Evolutionary conservation across 2,888 invertebrate genomes (phyloP), one percentile per base, ranked within the genome.

Genomic region (Caenorhabditis panamensis): DNA sequence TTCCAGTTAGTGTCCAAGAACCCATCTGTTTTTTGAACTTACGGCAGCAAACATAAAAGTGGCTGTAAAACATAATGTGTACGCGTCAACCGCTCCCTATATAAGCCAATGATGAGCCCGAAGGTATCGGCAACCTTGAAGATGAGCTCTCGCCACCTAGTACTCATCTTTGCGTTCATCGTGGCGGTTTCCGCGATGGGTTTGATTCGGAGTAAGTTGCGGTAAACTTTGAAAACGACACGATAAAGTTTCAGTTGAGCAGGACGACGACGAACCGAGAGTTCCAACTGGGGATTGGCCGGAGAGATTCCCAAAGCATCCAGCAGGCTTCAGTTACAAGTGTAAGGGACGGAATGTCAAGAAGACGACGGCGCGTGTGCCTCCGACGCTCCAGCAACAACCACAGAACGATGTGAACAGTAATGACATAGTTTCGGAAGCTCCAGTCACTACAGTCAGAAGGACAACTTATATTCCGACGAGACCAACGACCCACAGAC

Each of bases 1-100:
- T n/a, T n/a, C n/a, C n/a, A n/a, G n/a, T n/a, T n/a, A 13, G 49
- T 6, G 16, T 22, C 8, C 22, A 6, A 49, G 49, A 49, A 49
- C 20, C 49, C 49, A 20, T 5, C 13, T n/a, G 26, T 41, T 67
- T 66, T 66, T 47, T 28, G 49, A 22, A 67, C 31, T 22, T 41
- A 47, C 53, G 41, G 61, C 31, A 41, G 56, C 44, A 53, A 54
- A 16, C 75, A 61, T 66, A 67, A 75, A 67, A 41, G 47, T 22
- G 67, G 58, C 49, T 47, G 64, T 72, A 72, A 72, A 72, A 72
- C 0, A 64, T 72, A 49, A 64, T 72, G 72, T 72, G 49, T 56
- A 56, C 37, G 49, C 49, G 64, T 64, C 31, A 49, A 72, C 47
- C 36, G 22, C 47, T 20, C 6, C n/a, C 56, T 72, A 72, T 72